Evolutionary conservation across 2,888 invertebrate genomes (phyloP).

Genomic region (Lycophotia porphyrea): DNA sequence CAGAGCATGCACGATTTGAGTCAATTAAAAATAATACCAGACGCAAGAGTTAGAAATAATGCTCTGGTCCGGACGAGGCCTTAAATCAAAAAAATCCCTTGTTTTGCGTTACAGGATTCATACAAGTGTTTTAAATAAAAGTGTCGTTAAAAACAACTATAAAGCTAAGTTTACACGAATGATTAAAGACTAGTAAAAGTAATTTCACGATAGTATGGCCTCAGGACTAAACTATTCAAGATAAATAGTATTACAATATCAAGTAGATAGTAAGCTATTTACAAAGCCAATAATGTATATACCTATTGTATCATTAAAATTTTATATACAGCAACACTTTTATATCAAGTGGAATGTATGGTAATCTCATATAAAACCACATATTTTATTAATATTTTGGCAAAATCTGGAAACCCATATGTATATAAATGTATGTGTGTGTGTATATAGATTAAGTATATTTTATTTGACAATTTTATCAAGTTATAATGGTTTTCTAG

Average conservation of each 20-base stretch:
- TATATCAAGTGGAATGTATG: slow-evolving; percentile 70
- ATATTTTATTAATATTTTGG: slow-evolving; percentile 8
- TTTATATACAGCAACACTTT: slow-evolving; percentile 73
- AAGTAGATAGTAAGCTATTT: slow-evolving; percentile 61
- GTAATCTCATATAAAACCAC: slow-evolving; percentile 53
- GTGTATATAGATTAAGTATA: neutral
- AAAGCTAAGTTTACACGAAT: slow-evolving; percentile 48
- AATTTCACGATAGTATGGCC: slow-evolving; percentile 82
- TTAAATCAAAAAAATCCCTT: neutral
- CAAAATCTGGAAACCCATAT: slow-evolving; percentile 12
- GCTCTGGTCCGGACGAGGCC: neutral
- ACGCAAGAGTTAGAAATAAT: neutral
- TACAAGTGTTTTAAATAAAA: neutral
- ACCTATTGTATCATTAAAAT: slow-evolving; percentile 58
- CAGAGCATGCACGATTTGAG: slow-evolving; percentile 2
- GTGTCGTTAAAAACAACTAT: slow-evolving; percentile 29
- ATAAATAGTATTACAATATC: slow-evolving; percentile 56
- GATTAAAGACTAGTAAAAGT: slow-evolving; percentile 75
- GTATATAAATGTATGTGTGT: too few relatives aligned
- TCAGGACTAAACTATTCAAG: slow-evolving; percentile 70
- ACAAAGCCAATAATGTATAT: slow-evolving; percentile 66
- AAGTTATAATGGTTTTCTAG: slow-evolving; percentile 10
- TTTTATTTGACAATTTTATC: slow-evolving; percentile 27
- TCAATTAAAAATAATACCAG: neutral
- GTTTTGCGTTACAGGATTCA: slow-evolving; percentile 23